Conservation (phyloP, 2,113 vertebrate species). For the Gallinago paraguaiae region DNA sequence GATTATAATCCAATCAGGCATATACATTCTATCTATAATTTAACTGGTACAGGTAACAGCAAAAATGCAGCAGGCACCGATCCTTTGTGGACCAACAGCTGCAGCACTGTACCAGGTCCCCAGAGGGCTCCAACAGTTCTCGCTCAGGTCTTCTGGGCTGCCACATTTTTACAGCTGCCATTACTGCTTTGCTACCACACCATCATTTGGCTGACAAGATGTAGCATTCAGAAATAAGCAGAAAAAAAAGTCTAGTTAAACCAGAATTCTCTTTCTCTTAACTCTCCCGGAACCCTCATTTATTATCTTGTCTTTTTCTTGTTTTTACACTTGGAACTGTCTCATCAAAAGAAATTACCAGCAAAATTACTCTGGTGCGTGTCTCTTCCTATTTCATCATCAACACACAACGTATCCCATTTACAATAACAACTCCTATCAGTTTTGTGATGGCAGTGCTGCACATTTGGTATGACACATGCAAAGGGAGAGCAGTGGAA, state of each 20-base stretch:
- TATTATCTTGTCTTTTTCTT: constrained; percentile 25
- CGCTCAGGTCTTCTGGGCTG: not conserved
- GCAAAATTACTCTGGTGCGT: constrained; percentile 45
- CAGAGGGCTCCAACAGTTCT: not conserved
- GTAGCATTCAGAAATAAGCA: not conserved
- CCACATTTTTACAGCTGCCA: not conserved
- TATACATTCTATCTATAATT: rapidly evolving
- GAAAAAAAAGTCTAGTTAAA: not conserved
- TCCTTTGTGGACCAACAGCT: not conserved
- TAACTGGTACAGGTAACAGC: not conserved
- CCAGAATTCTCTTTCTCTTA: constrained; percentile 12
- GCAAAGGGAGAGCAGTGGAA: not conserved
- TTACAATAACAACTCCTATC: constrained; percentile 14
- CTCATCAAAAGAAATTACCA: constrained; percentile 55
- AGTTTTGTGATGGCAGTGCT: constrained; percentile 1
- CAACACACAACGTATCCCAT: not conserved
- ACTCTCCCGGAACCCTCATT: not conserved
- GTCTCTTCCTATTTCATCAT: constrained; percentile 10
- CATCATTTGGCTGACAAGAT: not conserved
- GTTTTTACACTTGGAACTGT: constrained; percentile 5
- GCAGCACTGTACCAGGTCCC: not conserved
- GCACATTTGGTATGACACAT: constrained; percentile 22
- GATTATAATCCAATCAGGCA: rapidly evolving
- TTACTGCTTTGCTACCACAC: not conserved
- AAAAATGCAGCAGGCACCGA: not conserved